Evolutionary conservation across 2,888 invertebrate genomes (phyloP).

Genomic region (Drosophila meridiana): DNA sequence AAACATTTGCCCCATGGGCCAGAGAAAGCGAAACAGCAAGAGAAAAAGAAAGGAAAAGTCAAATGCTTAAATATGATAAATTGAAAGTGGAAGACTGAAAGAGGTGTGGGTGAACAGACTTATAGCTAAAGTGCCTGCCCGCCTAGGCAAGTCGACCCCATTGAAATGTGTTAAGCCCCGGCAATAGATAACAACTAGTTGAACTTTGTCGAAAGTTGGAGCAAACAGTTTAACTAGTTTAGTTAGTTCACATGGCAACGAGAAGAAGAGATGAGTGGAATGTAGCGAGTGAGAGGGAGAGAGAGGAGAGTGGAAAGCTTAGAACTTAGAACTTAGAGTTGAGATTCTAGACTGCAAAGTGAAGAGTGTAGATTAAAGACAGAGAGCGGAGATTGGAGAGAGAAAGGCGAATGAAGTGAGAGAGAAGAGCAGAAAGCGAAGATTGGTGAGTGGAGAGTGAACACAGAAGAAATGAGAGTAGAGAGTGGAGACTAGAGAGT

Average conservation of each 20-base stretch:
- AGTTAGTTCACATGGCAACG: background rate
- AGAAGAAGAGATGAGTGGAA: background rate
- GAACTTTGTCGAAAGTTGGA: constrained; percentile 3
- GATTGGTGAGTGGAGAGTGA: background rate
- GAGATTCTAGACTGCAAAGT: background rate
- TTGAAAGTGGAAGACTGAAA: constrained; percentile 5
- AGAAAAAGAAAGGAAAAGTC: background rate
- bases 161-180: constrained; percentile 14
- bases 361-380: background rate
- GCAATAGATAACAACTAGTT: constrained; percentile 23
- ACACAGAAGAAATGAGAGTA: background rate
- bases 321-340: background rate
- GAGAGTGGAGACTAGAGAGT: background rate
- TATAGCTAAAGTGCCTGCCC: constrained; percentile 1
- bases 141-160: background rate
- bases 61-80: constrained; percentile 32
- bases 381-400: background rate
- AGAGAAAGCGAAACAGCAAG: background rate
- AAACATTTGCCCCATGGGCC: constrained; percentile 11
- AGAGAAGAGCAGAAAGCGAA: background rate
- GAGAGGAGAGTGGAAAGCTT: background rate
- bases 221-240: background rate
- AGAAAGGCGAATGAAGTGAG: background rate
- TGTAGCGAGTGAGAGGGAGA: background rate
- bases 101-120: background rate